These are phyloP conservation scores for Todiramphus chloris DNA, from an alignment of 2,113 vertebrate genomes.

Conservation along the genomic window DNA sequence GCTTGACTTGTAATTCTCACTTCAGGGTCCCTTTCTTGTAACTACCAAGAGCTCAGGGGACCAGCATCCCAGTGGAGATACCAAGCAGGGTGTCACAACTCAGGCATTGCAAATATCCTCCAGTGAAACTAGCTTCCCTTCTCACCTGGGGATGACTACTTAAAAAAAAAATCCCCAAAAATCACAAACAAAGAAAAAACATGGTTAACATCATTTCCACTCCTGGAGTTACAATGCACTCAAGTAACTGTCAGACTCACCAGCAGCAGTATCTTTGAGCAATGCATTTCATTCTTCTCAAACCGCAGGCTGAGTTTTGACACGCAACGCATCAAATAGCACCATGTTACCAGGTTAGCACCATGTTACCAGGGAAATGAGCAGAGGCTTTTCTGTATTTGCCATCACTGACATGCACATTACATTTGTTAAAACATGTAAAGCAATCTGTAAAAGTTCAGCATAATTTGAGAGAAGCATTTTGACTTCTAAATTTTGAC, in stretches of 20 bases:
- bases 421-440: accelerated
- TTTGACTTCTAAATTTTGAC: neutral
- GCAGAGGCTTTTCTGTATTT: neutral
- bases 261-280: neutral
- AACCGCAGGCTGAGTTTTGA: neutral
- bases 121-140: neutral
- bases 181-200: neutral
- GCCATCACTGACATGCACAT: accelerated
- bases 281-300: neutral
- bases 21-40: neutral
- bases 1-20: neutral
- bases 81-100: neutral
- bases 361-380: neutral
- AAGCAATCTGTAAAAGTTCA: neutral
- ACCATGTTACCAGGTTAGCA: accelerated
- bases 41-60: neutral
- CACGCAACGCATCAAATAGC: accelerated
- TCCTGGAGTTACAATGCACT: neutral
- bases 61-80: neutral
- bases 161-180: neutral
- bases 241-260: neutral
- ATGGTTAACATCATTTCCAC: neutral
- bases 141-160: neutral
- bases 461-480: too few species aligned
- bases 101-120: neutral